Conservation (phyloP, 2,888 invertebrate species). For the Ephialtes manifestator region DNA sequence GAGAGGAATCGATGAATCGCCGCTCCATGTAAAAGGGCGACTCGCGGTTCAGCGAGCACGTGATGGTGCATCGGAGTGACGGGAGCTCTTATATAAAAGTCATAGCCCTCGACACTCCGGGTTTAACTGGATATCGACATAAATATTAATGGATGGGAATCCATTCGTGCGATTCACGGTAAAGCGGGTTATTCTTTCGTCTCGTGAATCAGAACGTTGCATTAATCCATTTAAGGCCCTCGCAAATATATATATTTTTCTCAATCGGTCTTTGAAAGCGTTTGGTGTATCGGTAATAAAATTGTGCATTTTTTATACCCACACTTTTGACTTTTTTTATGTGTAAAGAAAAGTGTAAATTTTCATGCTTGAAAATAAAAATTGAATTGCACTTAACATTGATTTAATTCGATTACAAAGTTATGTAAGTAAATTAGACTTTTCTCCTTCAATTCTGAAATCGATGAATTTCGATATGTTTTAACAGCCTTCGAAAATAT, state of each 20-base stretch:
- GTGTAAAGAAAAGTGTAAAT: not conserved
- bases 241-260: conserved; percentile 8
- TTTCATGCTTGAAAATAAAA: not conserved
- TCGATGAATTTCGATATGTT: too few species aligned
- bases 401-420: too few species aligned
- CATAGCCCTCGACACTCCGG: conserved; percentile 67
- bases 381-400: too few species aligned
- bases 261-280: not conserved
- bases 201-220: conserved; percentile 24
- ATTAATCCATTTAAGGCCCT: conserved; percentile 19
- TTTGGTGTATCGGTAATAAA: not conserved
- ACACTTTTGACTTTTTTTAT: not conserved
- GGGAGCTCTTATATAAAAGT: conserved; percentile 67
- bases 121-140: conserved; percentile 67
- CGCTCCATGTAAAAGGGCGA: conserved; percentile 41
- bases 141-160: conserved; percentile 69
- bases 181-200: conserved; percentile 27
- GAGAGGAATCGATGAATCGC: conserved; percentile 63
- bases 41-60: conserved; percentile 69
- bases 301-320: too few species aligned
- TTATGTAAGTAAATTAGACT: too few species aligned
- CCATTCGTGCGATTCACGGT: conserved; percentile 64
- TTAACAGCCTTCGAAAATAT: too few species aligned
- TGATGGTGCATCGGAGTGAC: conserved; percentile 67
- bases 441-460: too few species aligned